Base-by-base conservation (phyloP, 1,140 invertebrate species). In the Diachasmimorpha longicaudata region DNA sequence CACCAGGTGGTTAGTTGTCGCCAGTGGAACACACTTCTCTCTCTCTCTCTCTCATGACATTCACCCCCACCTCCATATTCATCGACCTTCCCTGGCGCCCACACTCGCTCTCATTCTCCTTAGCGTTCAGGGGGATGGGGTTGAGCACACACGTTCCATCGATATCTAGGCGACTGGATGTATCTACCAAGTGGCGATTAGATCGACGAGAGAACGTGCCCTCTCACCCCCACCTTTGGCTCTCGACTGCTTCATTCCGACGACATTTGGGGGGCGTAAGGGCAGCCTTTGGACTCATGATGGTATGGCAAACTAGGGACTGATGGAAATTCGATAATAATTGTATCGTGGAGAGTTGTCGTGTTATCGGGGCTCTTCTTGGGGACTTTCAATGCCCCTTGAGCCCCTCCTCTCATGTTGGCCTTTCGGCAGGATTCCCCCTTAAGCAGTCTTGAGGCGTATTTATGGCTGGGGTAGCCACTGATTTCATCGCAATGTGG, bases 291-390 rank as follows among this genome's bases (percentile, higher is more conserved):
- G 11, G n/a, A 46, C n/a, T 46, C n/a, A 46, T 46, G 11, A 14
- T 46, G 44, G 44, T 2, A 46, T 46, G 31, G 31, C 31, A 31
- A 31, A 31, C 31, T 31, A 46, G 44, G 52, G 13, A 36, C 52
- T 58, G 70, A 72, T 72, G 70, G 70, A 23, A 72, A 55, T 72
- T 63, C 70, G 48, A 72, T 72, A 58, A 72, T 72, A 72, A 72
- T 72, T 72, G 70, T 58, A 72, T 71, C 70, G 55, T 58, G 52
- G 19, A 36, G 21, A 9, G 10, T 13, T 23, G 13, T 16, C 14
- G 19, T 16, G 10, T 58, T 21, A 58, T 31, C 31, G 6, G 31
- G 31, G 31, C 52, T 19, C 19, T 58, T 58, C 19, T 58, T 58
- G 14, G 16, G 9, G 13, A 58, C 19, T 16, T 58, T 58, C 52